Evolutionary conservation across 2,113 vertebrate genomes (phyloP).

Genomic region (Bagarius yarrelli): DNA sequence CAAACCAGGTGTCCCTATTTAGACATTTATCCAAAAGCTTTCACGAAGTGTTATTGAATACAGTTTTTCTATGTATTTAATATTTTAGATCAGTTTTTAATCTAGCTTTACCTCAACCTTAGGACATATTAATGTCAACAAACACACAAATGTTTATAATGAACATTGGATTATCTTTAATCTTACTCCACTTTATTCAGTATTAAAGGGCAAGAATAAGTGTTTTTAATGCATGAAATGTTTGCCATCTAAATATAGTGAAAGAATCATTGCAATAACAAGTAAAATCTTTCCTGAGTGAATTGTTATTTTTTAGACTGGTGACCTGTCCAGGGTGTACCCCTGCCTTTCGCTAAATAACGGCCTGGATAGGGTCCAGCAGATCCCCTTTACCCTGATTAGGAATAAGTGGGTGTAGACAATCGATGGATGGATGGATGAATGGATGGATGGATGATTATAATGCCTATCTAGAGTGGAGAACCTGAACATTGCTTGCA

Average conservation of each 20-base stretch:
- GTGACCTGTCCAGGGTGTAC: background rate
- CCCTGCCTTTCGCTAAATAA: no score
- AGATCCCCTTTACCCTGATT: no score
- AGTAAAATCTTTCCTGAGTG: background rate
- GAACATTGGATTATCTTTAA: background rate
- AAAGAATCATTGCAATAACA: background rate
- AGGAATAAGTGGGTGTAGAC: no score
- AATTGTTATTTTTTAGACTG: background rate
- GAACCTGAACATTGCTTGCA: background rate
- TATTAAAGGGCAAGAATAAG: background rate
- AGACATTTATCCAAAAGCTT: background rate
- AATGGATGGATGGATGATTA: no score
- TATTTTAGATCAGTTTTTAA: constrained; percentile 9
- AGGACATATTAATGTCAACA: background rate
- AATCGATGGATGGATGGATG: no score
- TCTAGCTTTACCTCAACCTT: background rate
- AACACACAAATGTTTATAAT: background rate
- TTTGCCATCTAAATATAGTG: background rate
- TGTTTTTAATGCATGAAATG: constrained; percentile 4
- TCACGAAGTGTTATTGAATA: background rate
- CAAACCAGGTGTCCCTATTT: background rate
- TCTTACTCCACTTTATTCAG: background rate
- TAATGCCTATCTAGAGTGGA: background rate
- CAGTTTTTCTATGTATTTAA: background rate
- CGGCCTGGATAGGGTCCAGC: no score